Conservation (phyloP, 2,888 invertebrate species). For the Pammene fasciana region DNA sequence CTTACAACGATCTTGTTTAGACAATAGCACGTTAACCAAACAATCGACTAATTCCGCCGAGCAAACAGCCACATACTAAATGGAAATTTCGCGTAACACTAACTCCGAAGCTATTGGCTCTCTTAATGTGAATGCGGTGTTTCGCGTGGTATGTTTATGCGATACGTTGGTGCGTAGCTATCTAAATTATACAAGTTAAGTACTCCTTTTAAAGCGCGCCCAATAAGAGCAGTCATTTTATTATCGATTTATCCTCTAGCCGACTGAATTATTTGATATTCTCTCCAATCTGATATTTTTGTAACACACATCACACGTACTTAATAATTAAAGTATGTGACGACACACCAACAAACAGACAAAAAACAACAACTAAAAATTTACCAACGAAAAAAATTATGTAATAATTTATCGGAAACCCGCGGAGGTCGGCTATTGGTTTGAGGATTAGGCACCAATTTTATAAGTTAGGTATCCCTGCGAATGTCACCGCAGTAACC, state of each 20-base stretch:
- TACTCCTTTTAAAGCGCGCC: neutral
- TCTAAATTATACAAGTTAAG: conserved; percentile 21
- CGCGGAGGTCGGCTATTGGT: conserved; percentile 58
- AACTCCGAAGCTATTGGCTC: conserved; percentile 59
- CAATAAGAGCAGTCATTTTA: too few species aligned
- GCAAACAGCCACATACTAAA: conserved; percentile 67
- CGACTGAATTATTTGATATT: too few species aligned
- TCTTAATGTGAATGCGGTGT: conserved; percentile 68
- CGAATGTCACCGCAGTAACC: conserved; percentile 79
- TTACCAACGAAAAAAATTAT: too few species aligned
- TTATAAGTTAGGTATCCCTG: conserved; percentile 78
- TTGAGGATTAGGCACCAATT: conserved; percentile 68
- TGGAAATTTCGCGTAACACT: conserved; percentile 67
- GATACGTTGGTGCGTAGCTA: conserved; percentile 12
- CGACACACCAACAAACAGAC: too few species aligned
- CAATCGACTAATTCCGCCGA: conserved; percentile 68
- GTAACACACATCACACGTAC: too few species aligned
- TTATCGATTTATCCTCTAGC: too few species aligned
- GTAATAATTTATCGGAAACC: conserved; percentile 57
- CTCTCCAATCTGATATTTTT: too few species aligned
- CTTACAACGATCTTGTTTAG: conserved; percentile 58
- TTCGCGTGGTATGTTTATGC: conserved; percentile 46
- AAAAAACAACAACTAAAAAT: too few species aligned
- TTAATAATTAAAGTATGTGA: too few species aligned
- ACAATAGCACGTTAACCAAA: conserved; percentile 64